Evolutionary conservation across 2,888 invertebrate species (phyloP), one percentile per base, ranked within the genome.

Genomic region (Lypha dubia): DNA sequence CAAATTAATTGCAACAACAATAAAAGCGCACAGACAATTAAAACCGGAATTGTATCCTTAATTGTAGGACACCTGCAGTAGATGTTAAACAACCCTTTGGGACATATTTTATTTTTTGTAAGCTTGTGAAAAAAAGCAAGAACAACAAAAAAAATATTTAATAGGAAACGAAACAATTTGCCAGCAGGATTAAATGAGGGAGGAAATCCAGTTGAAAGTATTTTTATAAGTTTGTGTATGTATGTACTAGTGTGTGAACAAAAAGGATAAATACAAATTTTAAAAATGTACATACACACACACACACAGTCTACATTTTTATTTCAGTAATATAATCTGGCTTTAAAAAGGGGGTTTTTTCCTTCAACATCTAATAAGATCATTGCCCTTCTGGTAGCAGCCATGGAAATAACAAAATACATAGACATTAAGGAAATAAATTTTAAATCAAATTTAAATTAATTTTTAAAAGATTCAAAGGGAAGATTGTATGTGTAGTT

Each of bases 31-130:
- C 13, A 22, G 75, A 35, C 68, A 53, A 73, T 3, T 24, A 20
- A 56, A 60, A 80, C 71, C 76, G 84, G 84, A 84, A 84, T 80
- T 80, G 71, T 76, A 84, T 70, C 80, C 76, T 80, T 73, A 80
- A 84, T 73, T 67, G 53, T 44, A 73, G 76, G 76, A 73, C 80
- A 84, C 84, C 84, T 84, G 84, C 84, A 84, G 73, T 70, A 75
- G 53, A 75, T 73, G 67, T 71, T 67, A 76, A 71, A 75, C 84
- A 76, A 77, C 79, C 84, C 79, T 71, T 84, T 75, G 41, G n/a
- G 41, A 63, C 35, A 62, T 68, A 67, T 67, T 77, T 15, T 51
- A n/a, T n/a, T n/a, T n/a, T n/a, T n/a, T n/a, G n/a, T n/a, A n/a
- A n/a, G n/a, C n/a, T n/a, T n/a, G n/a, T n/a, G n/a, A n/a, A n/a